phyloP scores from a whole-genome alignment of 1,140 invertebrate species.

The Agrypnia vestita region DNA sequence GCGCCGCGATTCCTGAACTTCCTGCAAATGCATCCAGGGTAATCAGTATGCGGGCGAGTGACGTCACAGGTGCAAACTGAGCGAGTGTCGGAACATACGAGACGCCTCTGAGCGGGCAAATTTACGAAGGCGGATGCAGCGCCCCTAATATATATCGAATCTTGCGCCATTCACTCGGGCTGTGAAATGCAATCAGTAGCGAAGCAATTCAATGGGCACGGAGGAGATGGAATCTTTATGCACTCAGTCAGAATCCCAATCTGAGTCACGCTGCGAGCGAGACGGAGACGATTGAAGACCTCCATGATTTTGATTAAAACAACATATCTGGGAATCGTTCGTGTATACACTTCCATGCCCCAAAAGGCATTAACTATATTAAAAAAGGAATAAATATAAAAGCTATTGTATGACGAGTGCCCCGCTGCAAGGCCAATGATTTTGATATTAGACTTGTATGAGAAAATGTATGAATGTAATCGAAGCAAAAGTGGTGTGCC shows the following conservation, averaged over 20 bases:
- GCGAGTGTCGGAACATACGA: constrained; percentile 26
- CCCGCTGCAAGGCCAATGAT: too few species aligned
- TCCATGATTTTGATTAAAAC: too few species aligned
- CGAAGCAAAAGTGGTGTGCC: too few species aligned
- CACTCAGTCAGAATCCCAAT: constrained; percentile 13
- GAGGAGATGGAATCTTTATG: constrained; percentile 33
- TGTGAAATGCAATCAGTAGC: constrained; percentile 40
- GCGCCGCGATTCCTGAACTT: constrained; percentile 13
- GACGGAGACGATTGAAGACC: neutral
- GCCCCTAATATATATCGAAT: constrained; percentile 42
- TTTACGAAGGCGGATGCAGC: constrained; percentile 32
- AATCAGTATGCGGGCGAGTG: constrained; percentile 39
- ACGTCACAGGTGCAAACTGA: constrained; percentile 41
- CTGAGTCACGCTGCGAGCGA: neutral
- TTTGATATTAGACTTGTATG: too few species aligned
- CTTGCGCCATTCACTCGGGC: constrained; percentile 17
- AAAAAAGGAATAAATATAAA: too few species aligned
- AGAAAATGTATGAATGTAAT: too few species aligned
- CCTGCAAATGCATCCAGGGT: neutral
- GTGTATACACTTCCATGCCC: too few species aligned
- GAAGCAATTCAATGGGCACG: constrained; percentile 25
- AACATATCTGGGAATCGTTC: too few species aligned
- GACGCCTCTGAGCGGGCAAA: constrained; percentile 27
- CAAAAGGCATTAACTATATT: too few species aligned
- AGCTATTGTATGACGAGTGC: too few species aligned